A percentile compares a stretch with the other conserved stretches of the same genome.
phyloP scores from a whole-genome alignment of 2,113 vertebrate genomes.

The Gopherus evgoodei region DNA sequence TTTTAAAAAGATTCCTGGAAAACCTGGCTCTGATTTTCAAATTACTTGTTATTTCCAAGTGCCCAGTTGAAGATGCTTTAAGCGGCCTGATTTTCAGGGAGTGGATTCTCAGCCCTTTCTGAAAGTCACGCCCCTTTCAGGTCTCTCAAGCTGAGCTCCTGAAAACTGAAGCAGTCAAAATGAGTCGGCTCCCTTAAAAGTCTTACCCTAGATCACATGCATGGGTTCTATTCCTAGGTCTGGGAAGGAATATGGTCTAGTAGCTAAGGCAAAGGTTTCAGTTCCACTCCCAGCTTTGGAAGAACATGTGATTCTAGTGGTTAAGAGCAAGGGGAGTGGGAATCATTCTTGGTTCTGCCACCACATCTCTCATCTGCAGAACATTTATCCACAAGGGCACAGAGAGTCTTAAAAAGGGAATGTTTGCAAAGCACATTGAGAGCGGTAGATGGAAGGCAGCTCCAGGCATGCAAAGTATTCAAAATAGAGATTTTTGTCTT shows the following conservation, averaged over 20 bases:
- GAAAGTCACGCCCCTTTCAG: background rate
- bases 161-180: background rate
- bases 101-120: background rate
- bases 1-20: background rate
- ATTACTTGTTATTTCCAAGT: background rate
- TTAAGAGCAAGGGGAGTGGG: background rate
- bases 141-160: background rate
- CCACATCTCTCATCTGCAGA: background rate
- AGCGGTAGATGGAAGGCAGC: background rate
- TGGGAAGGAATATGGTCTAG: background rate
- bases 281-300: background rate
- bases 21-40: background rate
- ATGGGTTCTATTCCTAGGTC: background rate
- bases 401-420: background rate
- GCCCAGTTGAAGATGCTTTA: background rate
- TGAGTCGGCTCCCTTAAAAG: background rate
- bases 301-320: background rate
- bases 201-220: background rate
- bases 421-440: background rate
- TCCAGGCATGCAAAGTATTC: background rate
- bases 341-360: background rate
- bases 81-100: background rate
- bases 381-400: background rate
- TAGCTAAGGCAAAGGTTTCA: background rate
- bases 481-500: background rate